A percentile compares a stretch with the other conserved stretches of the same genome.
Conservation (phyloP, 2,888 invertebrate genomes). For the Harpalus rufipes region DNA sequence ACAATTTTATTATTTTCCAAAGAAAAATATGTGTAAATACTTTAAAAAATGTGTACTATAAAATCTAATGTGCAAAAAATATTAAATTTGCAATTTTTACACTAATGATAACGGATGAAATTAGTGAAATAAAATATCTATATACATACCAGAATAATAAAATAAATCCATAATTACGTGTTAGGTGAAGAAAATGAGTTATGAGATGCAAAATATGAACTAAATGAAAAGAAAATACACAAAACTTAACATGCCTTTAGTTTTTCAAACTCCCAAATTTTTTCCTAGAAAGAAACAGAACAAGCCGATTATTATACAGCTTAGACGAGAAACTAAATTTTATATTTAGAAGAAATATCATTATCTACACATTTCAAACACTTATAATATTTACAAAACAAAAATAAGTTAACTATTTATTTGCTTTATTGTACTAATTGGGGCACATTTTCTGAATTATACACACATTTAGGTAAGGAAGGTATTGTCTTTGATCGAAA, state of each 20-base stretch:
- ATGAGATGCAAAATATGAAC: slow-evolving; percentile 67
- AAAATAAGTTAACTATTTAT: no score
- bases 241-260: slow-evolving; percentile 81
- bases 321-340: slow-evolving; percentile 44
- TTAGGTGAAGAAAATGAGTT: slow-evolving; percentile 48
- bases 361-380: neutral
- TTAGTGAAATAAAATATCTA: slow-evolving; percentile 55
- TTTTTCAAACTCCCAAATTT: slow-evolving; percentile 80
- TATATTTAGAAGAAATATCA: slow-evolving; percentile 16
- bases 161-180: slow-evolving; percentile 55
- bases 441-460: no score
- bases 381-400: neutral
- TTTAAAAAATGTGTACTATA: slow-evolving; percentile 49
- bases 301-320: slow-evolving; percentile 68
- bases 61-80: slow-evolving; percentile 58
- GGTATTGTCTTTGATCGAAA: no score
- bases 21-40: slow-evolving; percentile 7
- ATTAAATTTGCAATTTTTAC: slow-evolving; percentile 38
- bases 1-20: slow-evolving; percentile 35
- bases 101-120: slow-evolving; percentile 44
- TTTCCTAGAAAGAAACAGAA: slow-evolving; percentile 80
- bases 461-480: no score
- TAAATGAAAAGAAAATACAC: slow-evolving; percentile 73
- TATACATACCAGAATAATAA: slow-evolving; percentile 60
- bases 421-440: neutral